Evolutionary conservation across 1,140 invertebrate species (phyloP).

Genomic region (Thaumatotibia leucotreta): DNA sequence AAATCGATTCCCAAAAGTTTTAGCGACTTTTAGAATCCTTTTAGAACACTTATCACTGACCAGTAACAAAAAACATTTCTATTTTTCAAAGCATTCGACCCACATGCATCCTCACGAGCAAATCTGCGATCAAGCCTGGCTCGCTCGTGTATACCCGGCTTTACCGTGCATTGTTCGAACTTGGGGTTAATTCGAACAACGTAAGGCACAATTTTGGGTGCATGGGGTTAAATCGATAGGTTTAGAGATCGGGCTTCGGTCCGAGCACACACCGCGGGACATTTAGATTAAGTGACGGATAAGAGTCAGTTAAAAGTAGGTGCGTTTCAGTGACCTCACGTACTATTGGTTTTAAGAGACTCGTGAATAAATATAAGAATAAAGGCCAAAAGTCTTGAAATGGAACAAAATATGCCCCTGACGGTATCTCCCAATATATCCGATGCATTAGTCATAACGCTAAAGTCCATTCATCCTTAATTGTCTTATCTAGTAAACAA

Average conservation of each 20-base stretch:
- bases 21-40: too few relatives aligned
- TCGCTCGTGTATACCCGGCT: neutral
- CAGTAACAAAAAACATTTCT: neutral
- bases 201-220: neutral
- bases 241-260: neutral
- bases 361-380: constrained; percentile 18
- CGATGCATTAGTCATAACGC: too few relatives aligned
- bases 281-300: constrained; percentile 29
- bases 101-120: neutral
- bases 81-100: neutral
- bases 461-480: too few relatives aligned
- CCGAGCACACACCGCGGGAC: neutral
- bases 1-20: too few relatives aligned
- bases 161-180: neutral
- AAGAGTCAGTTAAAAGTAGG: constrained; percentile 12
- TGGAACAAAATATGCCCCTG: too few relatives aligned
- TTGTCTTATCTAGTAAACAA: too few relatives aligned
- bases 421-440: too few relatives aligned
- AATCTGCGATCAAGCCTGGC: too few relatives aligned
- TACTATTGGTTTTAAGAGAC: neutral
- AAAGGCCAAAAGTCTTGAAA: too few relatives aligned
- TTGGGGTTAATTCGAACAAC: neutral
- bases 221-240: neutral
- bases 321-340: neutral
- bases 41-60: too few relatives aligned